Evolutionary conservation across 2,888 invertebrate species (phyloP), one percentile per base, ranked within the genome.

Genomic region (Himalopsyche kuldschensis): DNA sequence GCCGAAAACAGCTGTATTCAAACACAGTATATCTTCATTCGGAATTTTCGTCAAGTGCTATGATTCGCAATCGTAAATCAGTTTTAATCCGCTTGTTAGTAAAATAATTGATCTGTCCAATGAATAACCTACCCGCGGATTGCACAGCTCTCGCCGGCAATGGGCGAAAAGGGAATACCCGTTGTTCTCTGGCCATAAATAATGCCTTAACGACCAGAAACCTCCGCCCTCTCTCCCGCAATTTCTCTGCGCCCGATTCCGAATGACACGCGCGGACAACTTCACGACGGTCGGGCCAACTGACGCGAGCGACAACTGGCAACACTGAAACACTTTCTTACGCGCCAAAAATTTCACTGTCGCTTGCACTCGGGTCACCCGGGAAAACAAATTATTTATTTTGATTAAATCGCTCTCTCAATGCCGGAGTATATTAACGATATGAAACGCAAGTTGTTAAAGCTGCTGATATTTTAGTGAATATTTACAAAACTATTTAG

Each of bases 121-220:
- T 55, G n/a, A 55, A 55, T 55, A 20, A 10, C 1, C 10, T n/a
- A 48, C n/a, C n/a, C 48, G 8, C 4, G 6, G 41, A 41, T 41
- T 41, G 41, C 2, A 41, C 41, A 41, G 41, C 15, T 41, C 41
- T 15, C 55, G 55, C 55, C 24, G 55, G 55, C 55, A 55, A 55
- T 55, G 55, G 55, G 6, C 20, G 55, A 24, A 24, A 55, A 24
- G 78, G 69, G 82, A 78, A 78, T 55, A 69, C 82, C 82, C 82
- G 79, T 75, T 79, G 82, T 69, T 82, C 75, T 78, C 79, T 77
- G 75, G 46, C 84, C 82, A 84, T 84, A 84, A 84, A 84, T 84
- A 84, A 84, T 82, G 84, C 47, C 82, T 78, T 84, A 84, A 84
- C 84, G 80, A 85, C 82, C 81, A 79, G 78, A 81, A 79, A 55